phyloP scores from a whole-genome alignment of 2,113 vertebrate genomes.

The Phylloscopus trochiloides region DNA sequence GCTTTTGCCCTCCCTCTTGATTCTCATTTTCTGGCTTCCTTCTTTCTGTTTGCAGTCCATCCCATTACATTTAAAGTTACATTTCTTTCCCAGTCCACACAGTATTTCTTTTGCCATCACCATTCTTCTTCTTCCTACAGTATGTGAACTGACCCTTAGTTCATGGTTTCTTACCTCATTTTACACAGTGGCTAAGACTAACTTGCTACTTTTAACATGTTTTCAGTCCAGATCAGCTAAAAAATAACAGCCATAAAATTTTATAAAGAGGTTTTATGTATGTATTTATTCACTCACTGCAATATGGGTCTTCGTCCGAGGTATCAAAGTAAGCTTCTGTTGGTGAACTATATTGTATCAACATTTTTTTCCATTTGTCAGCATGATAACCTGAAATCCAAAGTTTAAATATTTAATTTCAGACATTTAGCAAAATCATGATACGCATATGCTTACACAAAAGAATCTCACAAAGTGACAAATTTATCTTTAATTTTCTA shows the following conservation, averaged over 20 bases:
- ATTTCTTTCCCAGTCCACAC: neutral
- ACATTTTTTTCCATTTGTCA: constrained; percentile 79
- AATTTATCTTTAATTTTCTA: neutral
- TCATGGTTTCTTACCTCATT: neutral
- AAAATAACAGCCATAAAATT: neutral
- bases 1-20: neutral
- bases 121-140: neutral
- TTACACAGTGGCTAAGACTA: neutral
- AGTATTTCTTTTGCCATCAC: neutral
- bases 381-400: constrained; percentile 80
- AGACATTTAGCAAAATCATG: neutral
- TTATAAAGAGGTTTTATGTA: neutral
- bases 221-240: neutral
- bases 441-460: neutral
- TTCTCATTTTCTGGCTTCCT: neutral
- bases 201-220: neutral
- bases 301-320: constrained; percentile 77
- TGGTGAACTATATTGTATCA: constrained; percentile 52
- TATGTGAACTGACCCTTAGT: neutral
- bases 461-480: neutral
- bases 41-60: neutral
- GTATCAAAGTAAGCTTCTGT: constrained; percentile 86
- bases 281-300: constrained; percentile 75
- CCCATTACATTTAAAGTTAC: neutral
- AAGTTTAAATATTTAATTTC: neutral